A percentile compares a stretch with the other conserved stretches of the same genome.
phyloP scores from a whole-genome alignment of 2,797 vertebrate genomes.

The Coendou prehensilis region DNA sequence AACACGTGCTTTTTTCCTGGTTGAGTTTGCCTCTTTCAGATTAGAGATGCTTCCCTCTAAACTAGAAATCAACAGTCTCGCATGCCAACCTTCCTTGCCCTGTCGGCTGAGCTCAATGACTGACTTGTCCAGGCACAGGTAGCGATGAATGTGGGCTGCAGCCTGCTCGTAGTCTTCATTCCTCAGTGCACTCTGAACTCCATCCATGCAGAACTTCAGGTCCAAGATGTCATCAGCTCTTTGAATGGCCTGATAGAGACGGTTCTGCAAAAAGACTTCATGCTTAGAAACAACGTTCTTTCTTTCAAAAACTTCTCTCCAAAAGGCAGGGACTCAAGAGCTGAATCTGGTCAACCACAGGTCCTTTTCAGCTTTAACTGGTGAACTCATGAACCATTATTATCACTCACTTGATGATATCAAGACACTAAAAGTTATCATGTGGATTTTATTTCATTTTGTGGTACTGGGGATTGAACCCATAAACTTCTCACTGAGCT shows the following conservation, averaged over 20 bases:
- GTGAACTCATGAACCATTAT: constrained; percentile 34
- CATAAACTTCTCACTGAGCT: background rate
- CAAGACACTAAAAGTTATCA: background rate
- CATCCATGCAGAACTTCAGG: constrained; percentile 99
- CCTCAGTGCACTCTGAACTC: constrained; percentile 96
- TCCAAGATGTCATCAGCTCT: constrained; percentile 98
- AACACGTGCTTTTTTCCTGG: background rate
- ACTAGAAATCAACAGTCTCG: background rate
- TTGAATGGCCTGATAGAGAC: constrained; percentile 99
- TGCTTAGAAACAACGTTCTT: constrained; percentile 62
- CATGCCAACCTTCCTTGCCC: constrained; percentile 95
- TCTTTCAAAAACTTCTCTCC: constrained; percentile 16
- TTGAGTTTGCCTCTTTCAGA: background rate
- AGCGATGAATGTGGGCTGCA: constrained; percentile 98
- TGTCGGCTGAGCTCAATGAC: constrained; percentile 99
- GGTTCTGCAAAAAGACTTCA: constrained; percentile 91
- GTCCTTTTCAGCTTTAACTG: background rate
- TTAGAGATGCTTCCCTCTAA: background rate
- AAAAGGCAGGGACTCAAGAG: background rate
- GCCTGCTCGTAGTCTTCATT: constrained; percentile 98
- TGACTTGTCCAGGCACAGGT: constrained; percentile 97
- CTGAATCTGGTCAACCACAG: background rate
- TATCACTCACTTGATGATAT: background rate
- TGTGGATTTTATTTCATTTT: background rate
- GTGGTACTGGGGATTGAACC: background rate